Conservation (phyloP, 2,888 invertebrate species). For the Athalia rosae region DNA sequence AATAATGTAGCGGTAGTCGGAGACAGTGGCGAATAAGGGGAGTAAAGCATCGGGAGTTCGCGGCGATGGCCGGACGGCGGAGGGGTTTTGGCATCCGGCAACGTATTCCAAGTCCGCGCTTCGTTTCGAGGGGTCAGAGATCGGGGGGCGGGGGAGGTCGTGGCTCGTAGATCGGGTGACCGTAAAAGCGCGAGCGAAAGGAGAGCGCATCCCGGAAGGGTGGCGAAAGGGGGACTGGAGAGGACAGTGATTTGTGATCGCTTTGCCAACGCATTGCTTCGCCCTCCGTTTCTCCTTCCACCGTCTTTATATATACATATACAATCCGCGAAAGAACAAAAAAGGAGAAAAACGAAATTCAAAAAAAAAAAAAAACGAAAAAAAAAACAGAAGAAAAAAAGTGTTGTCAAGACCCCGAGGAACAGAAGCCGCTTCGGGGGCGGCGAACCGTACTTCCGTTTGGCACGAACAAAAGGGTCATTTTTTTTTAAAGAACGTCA, state of each 20-base stretch:
- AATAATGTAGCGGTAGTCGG: background rate
- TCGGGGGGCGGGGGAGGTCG: constrained; percentile 33
- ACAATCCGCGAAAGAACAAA: background rate
- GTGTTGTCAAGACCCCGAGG: constrained; percentile 39
- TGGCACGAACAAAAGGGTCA: constrained; percentile 14
- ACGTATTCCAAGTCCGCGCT: constrained; percentile 3
- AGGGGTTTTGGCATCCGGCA: background rate
- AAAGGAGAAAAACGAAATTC: too few relatives aligned
- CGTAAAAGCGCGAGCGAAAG: background rate
- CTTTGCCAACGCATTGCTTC: constrained; percentile 42
- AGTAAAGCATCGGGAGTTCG: background rate
- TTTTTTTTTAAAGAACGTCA: constrained; percentile 1
- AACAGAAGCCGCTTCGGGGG: constrained; percentile 4
- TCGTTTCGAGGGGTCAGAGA: constrained; percentile 36
- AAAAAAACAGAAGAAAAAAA: constrained; percentile 23
- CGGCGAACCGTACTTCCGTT: constrained; percentile 37
- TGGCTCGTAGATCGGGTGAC: constrained; percentile 36
- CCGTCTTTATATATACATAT: constrained; percentile 1
- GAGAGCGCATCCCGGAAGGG: constrained; percentile 14
- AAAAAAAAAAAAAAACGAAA: background rate
- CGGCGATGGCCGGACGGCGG: constrained; percentile 15
- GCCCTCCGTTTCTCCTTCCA: constrained; percentile 34
- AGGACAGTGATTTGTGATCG: constrained; percentile 44
- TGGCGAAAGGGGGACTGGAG: constrained; percentile 14
- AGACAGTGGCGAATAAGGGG: background rate